A percentile compares a stretch with the other conserved stretches of the same genome.
phyloP scores from a whole-genome alignment of 2,797 vertebrate species.

The Remorina albescens region DNA sequence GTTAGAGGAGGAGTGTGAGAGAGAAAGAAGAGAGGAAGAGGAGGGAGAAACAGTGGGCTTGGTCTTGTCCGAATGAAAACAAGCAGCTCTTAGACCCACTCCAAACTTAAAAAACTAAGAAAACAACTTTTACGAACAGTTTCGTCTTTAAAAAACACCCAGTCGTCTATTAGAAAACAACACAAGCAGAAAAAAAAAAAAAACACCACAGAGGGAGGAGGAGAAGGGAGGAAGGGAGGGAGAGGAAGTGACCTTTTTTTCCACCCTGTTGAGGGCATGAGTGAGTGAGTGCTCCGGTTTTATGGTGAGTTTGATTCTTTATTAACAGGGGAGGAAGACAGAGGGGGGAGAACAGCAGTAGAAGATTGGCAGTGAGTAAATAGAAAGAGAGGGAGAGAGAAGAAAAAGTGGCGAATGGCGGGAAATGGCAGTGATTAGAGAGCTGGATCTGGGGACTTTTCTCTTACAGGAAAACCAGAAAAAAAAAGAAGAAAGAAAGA shows the following conservation, averaged over 20 bases:
- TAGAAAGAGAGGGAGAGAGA: conserved; percentile 30
- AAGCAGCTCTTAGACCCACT: conserved; percentile 77
- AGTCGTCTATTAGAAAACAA: conserved; percentile 69
- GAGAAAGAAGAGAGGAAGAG: conserved; percentile 7
- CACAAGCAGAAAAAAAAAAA: conserved; percentile 52
- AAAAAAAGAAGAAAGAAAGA: too few relatives aligned
- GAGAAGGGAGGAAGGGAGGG: not conserved
- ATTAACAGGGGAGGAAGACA: conserved; percentile 16
- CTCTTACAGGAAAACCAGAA: conserved; percentile 3
- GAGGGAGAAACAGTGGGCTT: conserved; percentile 75
- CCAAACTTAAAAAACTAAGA: conserved; percentile 56
- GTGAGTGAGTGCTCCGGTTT: conserved; percentile 36
- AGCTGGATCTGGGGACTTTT: conserved; percentile 55
- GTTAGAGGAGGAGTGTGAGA: conserved; percentile 8
- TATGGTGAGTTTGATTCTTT: conserved; percentile 43
- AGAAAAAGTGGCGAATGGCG: conserved; percentile 1
- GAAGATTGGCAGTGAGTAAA: conserved; percentile 62
- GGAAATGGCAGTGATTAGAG: conserved; percentile 69
- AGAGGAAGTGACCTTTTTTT: conserved; percentile 44
- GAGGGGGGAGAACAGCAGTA: conserved; percentile 37
- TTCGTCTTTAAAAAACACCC: conserved; percentile 64
- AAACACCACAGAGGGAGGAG: not conserved
- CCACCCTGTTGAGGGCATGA: conserved; percentile 26
- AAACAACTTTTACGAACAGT: conserved; percentile 48
- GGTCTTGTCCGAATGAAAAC: conserved; percentile 78